Conservation (phyloP, 2,888 invertebrate genomes). For the Heteropelma amictum region DNA sequence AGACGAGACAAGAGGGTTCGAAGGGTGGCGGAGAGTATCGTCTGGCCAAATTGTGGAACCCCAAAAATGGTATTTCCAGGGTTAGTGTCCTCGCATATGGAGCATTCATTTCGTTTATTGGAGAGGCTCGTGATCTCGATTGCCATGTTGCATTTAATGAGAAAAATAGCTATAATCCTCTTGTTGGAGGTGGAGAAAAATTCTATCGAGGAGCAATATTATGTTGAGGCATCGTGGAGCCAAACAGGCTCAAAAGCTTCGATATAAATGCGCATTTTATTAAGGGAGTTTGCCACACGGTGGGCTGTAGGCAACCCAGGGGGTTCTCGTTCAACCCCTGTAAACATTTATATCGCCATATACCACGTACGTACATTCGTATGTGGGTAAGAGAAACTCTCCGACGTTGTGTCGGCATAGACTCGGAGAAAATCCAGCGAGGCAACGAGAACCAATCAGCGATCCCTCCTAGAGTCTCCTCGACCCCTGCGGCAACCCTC, state of each 20-base stretch:
- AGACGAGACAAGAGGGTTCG: conserved; percentile 21
- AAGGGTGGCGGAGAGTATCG: conserved; percentile 12
- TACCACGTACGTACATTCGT: background rate
- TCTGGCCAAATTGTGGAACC: background rate
- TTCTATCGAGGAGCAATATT: conserved; percentile 63
- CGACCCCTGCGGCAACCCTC: conserved; percentile 67
- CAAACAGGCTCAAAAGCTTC: conserved; percentile 58
- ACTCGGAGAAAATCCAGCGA: conserved; percentile 59
- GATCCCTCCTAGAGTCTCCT: conserved; percentile 68
- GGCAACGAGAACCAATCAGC: conserved; percentile 74
- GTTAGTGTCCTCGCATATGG: background rate
- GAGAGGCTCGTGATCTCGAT: conserved; percentile 19
- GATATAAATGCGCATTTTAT: conserved; percentile 75
- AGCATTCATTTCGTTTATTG: conserved; percentile 47
- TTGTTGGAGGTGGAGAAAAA: conserved; percentile 56
- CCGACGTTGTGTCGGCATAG: conserved; percentile 64
- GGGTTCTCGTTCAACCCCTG: conserved; percentile 57
- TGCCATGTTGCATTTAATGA: conserved; percentile 59
- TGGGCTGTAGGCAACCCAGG: conserved; percentile 57
- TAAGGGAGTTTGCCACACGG: conserved; percentile 65
- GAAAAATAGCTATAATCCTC: conserved; percentile 47
- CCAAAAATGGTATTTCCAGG: background rate
- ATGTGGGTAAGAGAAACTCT: conserved; percentile 52
- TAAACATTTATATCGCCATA: background rate
- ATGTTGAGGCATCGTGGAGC: conserved; percentile 1